Evolutionary conservation across 1,140 invertebrate genomes (phyloP).

Genomic region (Polypedilum vanderplanki): DNA sequence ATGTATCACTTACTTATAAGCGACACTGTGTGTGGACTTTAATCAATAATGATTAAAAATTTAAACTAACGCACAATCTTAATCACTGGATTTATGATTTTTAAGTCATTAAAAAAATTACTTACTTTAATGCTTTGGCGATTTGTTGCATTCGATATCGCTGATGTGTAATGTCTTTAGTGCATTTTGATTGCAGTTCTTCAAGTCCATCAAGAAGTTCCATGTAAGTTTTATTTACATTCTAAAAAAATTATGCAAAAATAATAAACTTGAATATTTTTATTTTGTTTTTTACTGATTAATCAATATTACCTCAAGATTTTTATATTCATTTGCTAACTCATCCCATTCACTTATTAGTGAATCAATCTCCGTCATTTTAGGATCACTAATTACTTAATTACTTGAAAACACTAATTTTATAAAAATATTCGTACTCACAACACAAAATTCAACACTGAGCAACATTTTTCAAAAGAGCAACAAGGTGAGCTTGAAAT

Average conservation of each 20-base stretch:
- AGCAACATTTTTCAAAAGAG: too few species aligned
- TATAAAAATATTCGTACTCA: too few species aligned
- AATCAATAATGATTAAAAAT: slow-evolving; percentile 37
- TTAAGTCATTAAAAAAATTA: slow-evolving; percentile 40
- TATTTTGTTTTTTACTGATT: background rate
- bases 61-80: slow-evolving; percentile 31
- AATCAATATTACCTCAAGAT: slow-evolving; percentile 50
- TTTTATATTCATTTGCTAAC: slow-evolving; percentile 54
- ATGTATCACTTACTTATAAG: too few species aligned
- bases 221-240: slow-evolving; percentile 72
- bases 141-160: slow-evolving; percentile 80
- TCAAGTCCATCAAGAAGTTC: slow-evolving; percentile 75
- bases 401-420: background rate
- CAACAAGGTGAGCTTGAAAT: too few species aligned
- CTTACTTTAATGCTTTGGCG: slow-evolving; percentile 70
- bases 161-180: slow-evolving; percentile 82
- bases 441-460: too few species aligned
- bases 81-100: slow-evolving; percentile 29
- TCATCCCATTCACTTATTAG: slow-evolving; percentile 62
- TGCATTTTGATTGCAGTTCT: slow-evolving; percentile 77
- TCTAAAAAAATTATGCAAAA: slow-evolving; percentile 48
- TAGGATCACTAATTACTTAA: background rate
- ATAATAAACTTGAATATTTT: slow-evolving; percentile 24
- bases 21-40: slow-evolving; percentile 31
- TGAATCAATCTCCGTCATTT: slow-evolving; percentile 32